Evolutionary conservation across 2,888 invertebrate species (phyloP).

Genomic region (Zelleria hepariella): DNA sequence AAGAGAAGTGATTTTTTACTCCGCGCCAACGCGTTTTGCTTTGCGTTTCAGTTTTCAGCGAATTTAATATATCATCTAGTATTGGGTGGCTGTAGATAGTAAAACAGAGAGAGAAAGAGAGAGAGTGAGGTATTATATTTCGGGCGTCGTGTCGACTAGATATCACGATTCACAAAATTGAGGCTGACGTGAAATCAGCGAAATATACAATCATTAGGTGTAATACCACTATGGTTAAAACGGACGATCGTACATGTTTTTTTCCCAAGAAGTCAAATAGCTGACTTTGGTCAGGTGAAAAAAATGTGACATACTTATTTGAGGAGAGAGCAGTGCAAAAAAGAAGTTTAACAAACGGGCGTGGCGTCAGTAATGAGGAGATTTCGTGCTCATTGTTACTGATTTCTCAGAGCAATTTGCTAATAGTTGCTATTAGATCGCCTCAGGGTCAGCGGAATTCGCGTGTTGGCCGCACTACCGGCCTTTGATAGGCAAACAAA

Average conservation of each 20-base stretch:
- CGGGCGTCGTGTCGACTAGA: no score
- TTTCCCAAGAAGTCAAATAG: background rate
- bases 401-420: slow-evolving; percentile 62
- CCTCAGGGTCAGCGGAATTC: slow-evolving; percentile 37
- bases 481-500: slow-evolving; percentile 45
- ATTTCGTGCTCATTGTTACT: slow-evolving; percentile 64
- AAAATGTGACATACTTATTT: slow-evolving; percentile 52
- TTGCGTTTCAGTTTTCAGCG: no score
- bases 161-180: background rate
- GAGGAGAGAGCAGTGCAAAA: slow-evolving; percentile 49
- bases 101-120: no score
- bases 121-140: no score
- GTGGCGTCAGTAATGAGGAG: slow-evolving; percentile 42
- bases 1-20: no score
- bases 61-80: no score
- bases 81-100: no score
- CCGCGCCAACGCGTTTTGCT: no score
- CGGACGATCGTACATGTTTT: background rate
- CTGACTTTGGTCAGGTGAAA: slow-evolving; percentile 8
- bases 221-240: background rate
- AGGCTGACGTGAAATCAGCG: background rate
- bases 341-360: slow-evolving; percentile 57
- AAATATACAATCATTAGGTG: background rate
- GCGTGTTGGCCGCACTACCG: slow-evolving; percentile 45
- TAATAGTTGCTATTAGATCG: slow-evolving; percentile 61